Evolutionary conservation across 2,888 invertebrate species (phyloP).

Genomic region (Cheilosia pagana): DNA sequence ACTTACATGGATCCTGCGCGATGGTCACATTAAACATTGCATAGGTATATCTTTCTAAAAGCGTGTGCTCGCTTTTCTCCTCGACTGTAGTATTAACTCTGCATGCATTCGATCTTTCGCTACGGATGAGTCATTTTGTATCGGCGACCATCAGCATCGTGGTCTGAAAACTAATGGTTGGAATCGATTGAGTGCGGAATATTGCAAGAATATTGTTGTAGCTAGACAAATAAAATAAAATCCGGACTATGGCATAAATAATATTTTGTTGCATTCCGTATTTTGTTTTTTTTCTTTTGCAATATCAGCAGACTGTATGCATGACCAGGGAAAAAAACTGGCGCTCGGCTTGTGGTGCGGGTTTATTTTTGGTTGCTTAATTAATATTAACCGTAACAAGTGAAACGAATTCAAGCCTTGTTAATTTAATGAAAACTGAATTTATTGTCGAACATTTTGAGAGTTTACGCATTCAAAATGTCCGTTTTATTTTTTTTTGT

Average conservation of each 20-base stretch:
- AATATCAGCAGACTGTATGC: constrained; percentile 40
- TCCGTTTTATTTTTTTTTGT: no score
- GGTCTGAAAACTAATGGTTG: constrained; percentile 64
- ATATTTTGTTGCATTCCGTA: constrained; percentile 50
- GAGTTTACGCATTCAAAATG: no score
- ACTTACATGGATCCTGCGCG: no score
- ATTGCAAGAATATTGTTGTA: constrained; percentile 68
- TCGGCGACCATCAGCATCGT: constrained; percentile 48
- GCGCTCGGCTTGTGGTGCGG: background rate
- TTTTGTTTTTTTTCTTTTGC: constrained; percentile 35
- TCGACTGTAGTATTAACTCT: constrained; percentile 52
- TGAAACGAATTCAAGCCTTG: constrained; percentile 5
- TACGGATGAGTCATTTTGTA: constrained; percentile 63
- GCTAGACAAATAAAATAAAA: constrained; percentile 30
- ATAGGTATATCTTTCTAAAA: background rate
- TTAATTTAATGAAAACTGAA: constrained; percentile 11
- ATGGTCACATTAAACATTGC: no score
- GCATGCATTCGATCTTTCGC: constrained; percentile 51
- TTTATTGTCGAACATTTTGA: constrained; percentile 4
- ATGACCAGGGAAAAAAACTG: background rate
- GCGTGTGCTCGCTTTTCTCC: constrained; percentile 12
- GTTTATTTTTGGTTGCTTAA: constrained; percentile 8
- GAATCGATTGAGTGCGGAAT: constrained; percentile 63
- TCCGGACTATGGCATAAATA: constrained; percentile 42
- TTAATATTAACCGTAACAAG: background rate